Percentiles rank a stretch among this genome's conserved stretches.
These are phyloP conservation scores for Nothoprocta pentlandii DNA, from an alignment of 2,113 vertebrate species.

Conservation along the genomic window DNA sequence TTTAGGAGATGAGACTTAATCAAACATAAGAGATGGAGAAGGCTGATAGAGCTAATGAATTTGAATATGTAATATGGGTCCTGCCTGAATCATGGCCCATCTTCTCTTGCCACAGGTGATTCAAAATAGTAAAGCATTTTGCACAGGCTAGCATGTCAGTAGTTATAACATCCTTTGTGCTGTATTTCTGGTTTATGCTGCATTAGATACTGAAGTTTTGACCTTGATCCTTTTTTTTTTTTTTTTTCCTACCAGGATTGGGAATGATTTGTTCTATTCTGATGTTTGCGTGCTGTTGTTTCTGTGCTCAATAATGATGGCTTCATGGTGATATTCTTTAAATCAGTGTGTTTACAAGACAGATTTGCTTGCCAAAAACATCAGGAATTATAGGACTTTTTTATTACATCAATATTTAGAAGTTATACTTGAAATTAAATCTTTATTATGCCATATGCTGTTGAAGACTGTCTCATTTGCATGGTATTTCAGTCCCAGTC, in stretches of 20 bases:
- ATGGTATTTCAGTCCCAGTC: not conserved
- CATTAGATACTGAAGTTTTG: not conserved
- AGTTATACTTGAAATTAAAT: not conserved
- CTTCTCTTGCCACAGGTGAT: not conserved
- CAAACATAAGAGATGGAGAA: conserved; percentile 12
- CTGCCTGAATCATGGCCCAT: not conserved
- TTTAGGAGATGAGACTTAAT: conserved; percentile 53
- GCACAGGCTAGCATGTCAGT: not conserved
- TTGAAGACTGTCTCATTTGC: not conserved
- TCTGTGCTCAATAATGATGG: not conserved
- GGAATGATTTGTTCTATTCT: not conserved
- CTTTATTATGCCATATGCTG: not conserved
- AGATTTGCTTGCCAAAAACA: not conserved
- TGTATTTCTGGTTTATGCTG: not conserved
- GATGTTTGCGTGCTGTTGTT: not conserved
- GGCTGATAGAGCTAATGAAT: conserved; percentile 9
- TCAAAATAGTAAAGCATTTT: not conserved
- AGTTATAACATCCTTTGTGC: not conserved
- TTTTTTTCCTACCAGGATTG: not conserved
- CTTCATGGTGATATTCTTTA: not conserved
- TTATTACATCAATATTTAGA: not conserved
- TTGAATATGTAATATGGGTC: not conserved
- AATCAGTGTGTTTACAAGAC: not conserved
- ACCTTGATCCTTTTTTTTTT: not conserved
- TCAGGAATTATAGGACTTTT: not conserved